Evolutionary conservation across 2,888 invertebrate species (phyloP).

Genomic region (Drosophila diplacantha): DNA sequence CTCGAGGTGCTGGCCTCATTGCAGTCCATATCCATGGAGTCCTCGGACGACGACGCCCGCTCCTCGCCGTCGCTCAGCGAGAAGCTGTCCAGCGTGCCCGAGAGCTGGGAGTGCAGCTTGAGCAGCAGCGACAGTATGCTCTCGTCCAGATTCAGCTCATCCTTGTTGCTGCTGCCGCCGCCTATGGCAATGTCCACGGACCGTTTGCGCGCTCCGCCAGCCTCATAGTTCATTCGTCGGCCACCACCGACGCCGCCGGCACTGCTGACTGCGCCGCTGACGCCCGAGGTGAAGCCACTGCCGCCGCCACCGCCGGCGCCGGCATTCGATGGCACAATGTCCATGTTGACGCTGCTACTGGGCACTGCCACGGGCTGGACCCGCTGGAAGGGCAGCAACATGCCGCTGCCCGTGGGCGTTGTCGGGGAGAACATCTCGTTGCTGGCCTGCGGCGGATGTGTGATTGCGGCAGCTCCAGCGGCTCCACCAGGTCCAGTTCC

Average conservation of each 20-base stretch:
- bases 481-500: background rate
- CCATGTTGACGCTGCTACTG: conserved; percentile 75
- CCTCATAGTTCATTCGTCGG: conserved; percentile 65
- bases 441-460: conserved; percentile 39
- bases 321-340: conserved; percentile 79
- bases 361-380: conserved; percentile 78
- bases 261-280: conserved; percentile 2
- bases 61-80: conserved; percentile 79
- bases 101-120: conserved; percentile 93
- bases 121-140: conserved; percentile 93
- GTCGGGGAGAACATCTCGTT: conserved; percentile 77
- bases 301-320: conserved; percentile 49
- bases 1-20: conserved; percentile 74
- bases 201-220: conserved; percentile 72
- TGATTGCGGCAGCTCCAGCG: conserved; percentile 20
- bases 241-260: conserved; percentile 25
- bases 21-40: conserved; percentile 74
- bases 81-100: conserved; percentile 90
- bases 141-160: conserved; percentile 85
- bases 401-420: conserved; percentile 68
- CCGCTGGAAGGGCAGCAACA: conserved; percentile 77
- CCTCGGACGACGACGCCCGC: background rate
- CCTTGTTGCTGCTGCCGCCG: conserved; percentile 75
- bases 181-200: conserved; percentile 77
- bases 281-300: conserved; percentile 39